Percentiles rank a stretch among this genome's conserved stretches.
Evolutionary conservation across 2,113 vertebrate species (phyloP).

Genomic region (Syngnathus scovelli): DNA sequence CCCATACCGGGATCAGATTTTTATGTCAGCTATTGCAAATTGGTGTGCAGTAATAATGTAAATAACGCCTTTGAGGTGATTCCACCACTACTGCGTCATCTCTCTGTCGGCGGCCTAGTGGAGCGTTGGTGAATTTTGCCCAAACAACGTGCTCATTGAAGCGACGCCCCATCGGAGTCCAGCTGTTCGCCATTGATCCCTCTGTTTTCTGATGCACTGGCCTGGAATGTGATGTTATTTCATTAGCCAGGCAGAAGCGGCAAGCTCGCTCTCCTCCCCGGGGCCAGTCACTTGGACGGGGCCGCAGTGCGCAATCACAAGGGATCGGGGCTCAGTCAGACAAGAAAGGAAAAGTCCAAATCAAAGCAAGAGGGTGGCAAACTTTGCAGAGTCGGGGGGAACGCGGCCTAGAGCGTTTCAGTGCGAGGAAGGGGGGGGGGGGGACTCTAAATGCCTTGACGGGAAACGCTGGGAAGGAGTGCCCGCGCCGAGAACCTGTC

Average conservation of each 20-base stretch:
- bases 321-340: slow-evolving; percentile 39
- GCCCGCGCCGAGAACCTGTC: slow-evolving; percentile 27
- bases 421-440: slow-evolving; percentile 17
- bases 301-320: slow-evolving; percentile 48
- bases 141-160: slow-evolving; percentile 23
- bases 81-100: not conserved
- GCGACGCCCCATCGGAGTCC: slow-evolving; percentile 56
- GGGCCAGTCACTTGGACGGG: slow-evolving; percentile 58
- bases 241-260: slow-evolving; percentile 71
- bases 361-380: slow-evolving; percentile 23
- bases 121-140: slow-evolving; percentile 26
- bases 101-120: slow-evolving; percentile 3
- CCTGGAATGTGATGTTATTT: slow-evolving; percentile 72
- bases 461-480: slow-evolving; percentile 37
- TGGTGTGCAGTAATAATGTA: slow-evolving; percentile 13
- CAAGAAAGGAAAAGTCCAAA: slow-evolving; percentile 43
- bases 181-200: slow-evolving; percentile 80
- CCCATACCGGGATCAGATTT: slow-evolving; percentile 35
- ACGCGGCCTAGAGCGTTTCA: slow-evolving; percentile 3
- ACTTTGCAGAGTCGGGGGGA: slow-evolving; percentile 27
- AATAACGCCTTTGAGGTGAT: slow-evolving; percentile 8
- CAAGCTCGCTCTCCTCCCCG: slow-evolving; percentile 54
- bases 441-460: slow-evolving; percentile 34
- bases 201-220: slow-evolving; percentile 70
- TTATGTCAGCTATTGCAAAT: slow-evolving; percentile 36